Evolutionary conservation across 2,888 invertebrate species (phyloP).

Genomic region (Ophion obscuratus): DNA sequence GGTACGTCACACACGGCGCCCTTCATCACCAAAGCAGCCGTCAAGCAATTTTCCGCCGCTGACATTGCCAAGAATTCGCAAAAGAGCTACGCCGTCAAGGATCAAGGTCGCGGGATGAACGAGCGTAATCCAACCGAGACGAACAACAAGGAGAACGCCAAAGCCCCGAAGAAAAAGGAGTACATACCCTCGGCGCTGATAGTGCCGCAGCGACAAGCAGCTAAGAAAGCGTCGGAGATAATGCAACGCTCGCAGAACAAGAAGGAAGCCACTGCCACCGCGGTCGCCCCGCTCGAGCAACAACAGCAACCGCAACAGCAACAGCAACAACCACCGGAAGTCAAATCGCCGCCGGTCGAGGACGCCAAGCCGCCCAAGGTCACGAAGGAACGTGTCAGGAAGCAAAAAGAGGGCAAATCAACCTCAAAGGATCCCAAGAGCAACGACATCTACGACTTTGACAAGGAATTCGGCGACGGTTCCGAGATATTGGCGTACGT

Average conservation of each 20-base stretch:
- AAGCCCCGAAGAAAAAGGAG: conserved; percentile 84
- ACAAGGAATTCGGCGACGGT: conserved; percentile 87
- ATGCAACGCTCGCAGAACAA: conserved; percentile 88
- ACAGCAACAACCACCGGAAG: conserved; percentile 79
- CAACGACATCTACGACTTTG: conserved; percentile 86
- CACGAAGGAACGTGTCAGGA: conserved; percentile 79
- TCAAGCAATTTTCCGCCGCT: conserved; percentile 91
- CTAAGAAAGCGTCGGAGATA: conserved; percentile 95
- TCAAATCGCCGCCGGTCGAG: conserved; percentile 74
- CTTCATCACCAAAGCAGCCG: conserved; percentile 92
- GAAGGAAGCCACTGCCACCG: conserved; percentile 82
- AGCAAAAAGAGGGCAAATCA: conserved; percentile 80
- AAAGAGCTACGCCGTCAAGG: conserved; percentile 89
- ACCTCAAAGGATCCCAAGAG: conserved; percentile 78
- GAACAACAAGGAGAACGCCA: conserved; percentile 85
- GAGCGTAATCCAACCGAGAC: conserved; percentile 73
- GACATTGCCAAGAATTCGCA: conserved; percentile 93
- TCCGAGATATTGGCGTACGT: conserved; percentile 91
- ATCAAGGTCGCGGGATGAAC: conserved; percentile 82
- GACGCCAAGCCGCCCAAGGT: conserved; percentile 52
- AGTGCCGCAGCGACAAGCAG: conserved; percentile 95
- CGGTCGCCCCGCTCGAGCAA: conserved; percentile 24
- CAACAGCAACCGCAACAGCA: conserved; percentile 77
- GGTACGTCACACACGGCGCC: conserved; percentile 86
- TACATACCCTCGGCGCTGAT: conserved; percentile 91